Evolutionary conservation across 2,113 vertebrate species (phyloP), one percentile per base, ranked within the genome.

Genomic region (Spermophilus dauricus): DNA sequence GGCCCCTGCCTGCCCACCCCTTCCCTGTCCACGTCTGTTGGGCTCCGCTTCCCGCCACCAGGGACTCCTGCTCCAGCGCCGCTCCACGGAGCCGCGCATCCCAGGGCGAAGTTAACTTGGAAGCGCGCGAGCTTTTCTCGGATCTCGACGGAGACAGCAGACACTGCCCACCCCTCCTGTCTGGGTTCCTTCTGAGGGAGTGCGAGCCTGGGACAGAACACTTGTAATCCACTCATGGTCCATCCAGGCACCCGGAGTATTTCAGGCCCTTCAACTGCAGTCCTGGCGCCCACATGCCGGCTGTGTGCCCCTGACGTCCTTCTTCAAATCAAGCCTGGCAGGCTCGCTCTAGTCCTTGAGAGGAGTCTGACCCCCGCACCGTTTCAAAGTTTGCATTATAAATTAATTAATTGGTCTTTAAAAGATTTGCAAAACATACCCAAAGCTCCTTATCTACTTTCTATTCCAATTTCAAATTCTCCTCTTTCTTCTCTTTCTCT

Each of bases 391-490:
- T 98, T 98, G 98, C 98, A 96, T 98, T 98, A 97, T 97, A 98
- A 98, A 98, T 98, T 97, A 98, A 97, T 97, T 98, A 98, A 98
- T 98, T 98, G 98, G 97, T 96, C 97, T 98, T 98, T 96, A 97
- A 98, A 99, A 98, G 98, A 98, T 98, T 98, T 98, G 96, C 98
- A 98, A 98, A 98, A 98, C 96, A 98, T 98, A 97, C 98, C 98
- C 98, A 97, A 97, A 98, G 97, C 98, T 98, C 98, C 97, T 97
- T 91, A 96, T 97, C 98, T 96, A 97, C 96, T 98, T 98, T 87
- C 32, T 58, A 7, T 75, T 96, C 78, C 53, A 48, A 67, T 42
- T 34, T 42, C 9, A 0, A 65, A 34, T 53, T 42, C 22, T 39
- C 5, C 34, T 42, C 8, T 34, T 39, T 56, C 18, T 8, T 42